Evolutionary conservation across 2,888 invertebrate species (phyloP), one percentile per base, ranked within the genome.

Genomic region (Eilema sororculum): DNA sequence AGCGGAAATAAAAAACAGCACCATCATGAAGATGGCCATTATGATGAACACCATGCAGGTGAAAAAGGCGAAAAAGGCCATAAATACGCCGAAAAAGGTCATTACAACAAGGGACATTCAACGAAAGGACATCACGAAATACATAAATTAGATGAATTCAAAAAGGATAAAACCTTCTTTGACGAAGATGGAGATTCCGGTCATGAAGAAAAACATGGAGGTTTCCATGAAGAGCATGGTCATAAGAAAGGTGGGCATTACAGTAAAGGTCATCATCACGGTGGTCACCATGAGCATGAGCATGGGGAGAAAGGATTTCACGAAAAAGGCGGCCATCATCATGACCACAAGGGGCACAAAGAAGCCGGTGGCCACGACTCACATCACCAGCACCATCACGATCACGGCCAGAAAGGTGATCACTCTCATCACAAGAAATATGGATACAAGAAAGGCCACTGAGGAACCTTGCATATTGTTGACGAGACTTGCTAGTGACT

Each of bases 71-170:
- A 96, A 80, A 96, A 97, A 78, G 96, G 96, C 0, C 96, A 96
- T 84, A 96, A 96, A 83, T 96, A 96, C 84, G 96, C 95, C 78
- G 96, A 97, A 81, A 96, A 96, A 74, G 98, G 98, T 13, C 96
- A 96, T 79, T 98, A 97, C 89, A 97, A 97, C 76, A 98, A 98
- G 86, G 98, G 98, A 0, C 98, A 98, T 91, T 97, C 97, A 76
- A 98, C 98, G 79, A 97, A 98, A 90, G 98, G 98, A 71, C 97
- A 98, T 79, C 98, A 98, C 87, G 97, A 98, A 88, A 96, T 98
- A 10, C 98, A 98, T 91, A 98, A 98, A 86, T 91, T 97, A 74
- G 98, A 98, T 89, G 98, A 98, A 91, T 98, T 96, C 91, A 97
- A 98, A 88, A 98, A 98, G 90, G 97, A 98, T 85, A 98, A 98